phyloP scores from a whole-genome alignment of 2,888 invertebrate genomes.

The Trissoscelio sp. region DNA sequence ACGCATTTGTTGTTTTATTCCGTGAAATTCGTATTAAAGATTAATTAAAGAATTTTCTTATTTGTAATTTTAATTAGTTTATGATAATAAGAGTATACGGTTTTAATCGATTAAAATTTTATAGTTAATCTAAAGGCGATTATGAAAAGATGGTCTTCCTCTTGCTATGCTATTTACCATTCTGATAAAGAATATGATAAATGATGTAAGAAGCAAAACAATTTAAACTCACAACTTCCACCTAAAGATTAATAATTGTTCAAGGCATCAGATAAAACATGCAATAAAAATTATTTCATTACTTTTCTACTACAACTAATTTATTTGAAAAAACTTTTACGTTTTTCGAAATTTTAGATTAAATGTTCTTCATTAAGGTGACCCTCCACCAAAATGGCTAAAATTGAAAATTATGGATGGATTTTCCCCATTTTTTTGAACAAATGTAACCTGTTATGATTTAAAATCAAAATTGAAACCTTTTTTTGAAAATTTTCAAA shows the following conservation, averaged over 20 bases:
- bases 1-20: not conserved
- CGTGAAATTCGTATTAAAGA: not conserved
- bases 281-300: not conserved
- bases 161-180: constrained; percentile 9
- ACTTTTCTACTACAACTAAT: no score
- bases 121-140: not conserved
- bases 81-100: not conserved
- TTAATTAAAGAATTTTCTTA: not conserved
- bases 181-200: constrained; percentile 11
- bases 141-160: not conserved
- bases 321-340: no score
- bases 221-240: not conserved
- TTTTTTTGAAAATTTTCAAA: no score
- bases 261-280: not conserved
- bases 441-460: no score
- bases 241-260: not conserved
- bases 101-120: not conserved
- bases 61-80: not conserved
- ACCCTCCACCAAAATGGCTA: no score
- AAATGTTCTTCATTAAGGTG: no score
- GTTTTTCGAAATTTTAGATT: no score
- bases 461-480: no score
- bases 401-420: no score
- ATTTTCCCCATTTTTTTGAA: no score
- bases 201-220: constrained; percentile 1